phyloP scores from a whole-genome alignment of 1,140 invertebrate species.

The Diplogasteroides magnus region DNA sequence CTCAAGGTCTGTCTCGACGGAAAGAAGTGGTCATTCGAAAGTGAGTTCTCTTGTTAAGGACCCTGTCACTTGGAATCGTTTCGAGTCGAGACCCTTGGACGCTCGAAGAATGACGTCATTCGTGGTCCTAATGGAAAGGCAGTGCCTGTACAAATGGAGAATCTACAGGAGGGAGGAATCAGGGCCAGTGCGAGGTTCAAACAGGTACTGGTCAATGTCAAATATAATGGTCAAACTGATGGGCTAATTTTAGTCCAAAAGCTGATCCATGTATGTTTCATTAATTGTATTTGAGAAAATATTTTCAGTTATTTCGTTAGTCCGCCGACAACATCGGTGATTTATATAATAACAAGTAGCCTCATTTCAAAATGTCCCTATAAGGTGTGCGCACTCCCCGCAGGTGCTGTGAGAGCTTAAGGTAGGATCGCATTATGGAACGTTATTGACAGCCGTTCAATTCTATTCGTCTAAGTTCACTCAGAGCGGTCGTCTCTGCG shows the following conservation, averaged over 20 bases:
- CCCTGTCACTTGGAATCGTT: neutral
- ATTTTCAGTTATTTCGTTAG: too few species aligned
- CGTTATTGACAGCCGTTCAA: too few species aligned
- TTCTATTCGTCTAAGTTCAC: too few species aligned
- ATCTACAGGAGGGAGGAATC: slow-evolving; percentile 20
- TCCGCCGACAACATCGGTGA: too few species aligned
- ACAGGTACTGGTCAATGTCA: slow-evolving; percentile 12
- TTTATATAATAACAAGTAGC: too few species aligned
- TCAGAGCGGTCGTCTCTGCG: too few species aligned
- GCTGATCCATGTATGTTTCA: too few species aligned
- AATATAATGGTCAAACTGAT: too few species aligned
- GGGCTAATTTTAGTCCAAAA: too few species aligned
- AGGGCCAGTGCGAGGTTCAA: slow-evolving; percentile 24
- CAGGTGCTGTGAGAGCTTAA: slow-evolving; percentile 45
- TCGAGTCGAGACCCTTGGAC: slow-evolving; percentile 16
- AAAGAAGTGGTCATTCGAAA: slow-evolving; percentile 27
- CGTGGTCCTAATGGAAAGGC: slow-evolving; percentile 17
- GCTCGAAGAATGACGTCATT: slow-evolving; percentile 31
- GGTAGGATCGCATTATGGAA: too few species aligned
- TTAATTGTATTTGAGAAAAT: too few species aligned
- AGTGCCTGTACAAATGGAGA: slow-evolving; percentile 31
- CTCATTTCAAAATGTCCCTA: slow-evolving; percentile 52
- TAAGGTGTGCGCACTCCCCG: slow-evolving; percentile 42
- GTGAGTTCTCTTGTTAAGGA: neutral
- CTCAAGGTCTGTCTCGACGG: slow-evolving; percentile 16